A percentile compares a stretch with the other conserved stretches of the same genome.
Conservation (phyloP, 2,113 vertebrate genomes). For the Thomomys bottae region DNA sequence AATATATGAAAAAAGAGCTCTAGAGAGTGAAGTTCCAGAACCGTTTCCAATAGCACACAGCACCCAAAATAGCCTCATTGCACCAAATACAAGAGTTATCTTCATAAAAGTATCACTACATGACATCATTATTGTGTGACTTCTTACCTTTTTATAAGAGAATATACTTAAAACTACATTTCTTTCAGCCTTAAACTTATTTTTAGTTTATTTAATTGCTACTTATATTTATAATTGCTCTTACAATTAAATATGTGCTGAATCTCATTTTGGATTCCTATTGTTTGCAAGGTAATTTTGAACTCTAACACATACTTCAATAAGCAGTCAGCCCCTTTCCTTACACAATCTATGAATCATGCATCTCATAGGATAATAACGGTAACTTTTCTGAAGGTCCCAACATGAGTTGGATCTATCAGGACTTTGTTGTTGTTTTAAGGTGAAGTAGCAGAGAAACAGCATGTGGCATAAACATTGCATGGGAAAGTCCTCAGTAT, state of each 20-base stretch:
- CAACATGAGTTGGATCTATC: too few relatives aligned
- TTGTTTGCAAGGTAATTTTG: not conserved
- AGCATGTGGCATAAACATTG: too few relatives aligned
- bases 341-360: not conserved
- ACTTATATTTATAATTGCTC: not conserved
- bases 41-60: not conserved
- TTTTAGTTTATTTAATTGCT: not conserved
- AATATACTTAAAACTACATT: not conserved
- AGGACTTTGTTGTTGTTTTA: too few relatives aligned
- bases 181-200: not conserved
- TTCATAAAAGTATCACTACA: not conserved
- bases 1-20: too few relatives aligned
- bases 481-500: too few relatives aligned
- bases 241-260: constrained; percentile 33
- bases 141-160: constrained; percentile 1
- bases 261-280: constrained; percentile 19
- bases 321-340: not conserved
- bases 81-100: not conserved
- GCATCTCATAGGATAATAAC: not conserved
- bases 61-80: not conserved
- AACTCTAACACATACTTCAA: not conserved
- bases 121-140: not conserved
- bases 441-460: too few relatives aligned
- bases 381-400: not conserved
- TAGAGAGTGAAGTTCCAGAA: not conserved